Evolutionary conservation across 1,140 invertebrate genomes (phyloP).

Genomic region (Delia radicum): DNA sequence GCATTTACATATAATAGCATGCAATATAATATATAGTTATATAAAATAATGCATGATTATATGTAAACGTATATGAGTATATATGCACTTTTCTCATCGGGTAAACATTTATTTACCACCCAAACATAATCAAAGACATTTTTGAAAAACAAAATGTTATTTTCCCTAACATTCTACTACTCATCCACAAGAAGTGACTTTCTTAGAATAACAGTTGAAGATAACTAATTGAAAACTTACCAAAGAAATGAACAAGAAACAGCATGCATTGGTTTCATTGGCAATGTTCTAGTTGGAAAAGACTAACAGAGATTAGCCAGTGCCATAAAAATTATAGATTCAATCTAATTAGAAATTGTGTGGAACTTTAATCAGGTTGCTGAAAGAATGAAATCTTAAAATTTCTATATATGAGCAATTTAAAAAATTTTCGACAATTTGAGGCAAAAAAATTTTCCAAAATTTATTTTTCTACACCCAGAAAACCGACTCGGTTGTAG

Average conservation of each 20-base stretch:
- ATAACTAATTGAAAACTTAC: not conserved
- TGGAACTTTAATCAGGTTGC: constrained; percentile 7
- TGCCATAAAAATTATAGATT: constrained; percentile 56
- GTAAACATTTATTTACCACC: not conserved
- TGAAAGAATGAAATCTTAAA: not conserved
- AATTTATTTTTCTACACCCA: too few species aligned
- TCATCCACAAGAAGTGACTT: not conserved
- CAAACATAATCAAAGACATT: not conserved
- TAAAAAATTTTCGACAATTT: too few species aligned
- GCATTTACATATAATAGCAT: too few species aligned
- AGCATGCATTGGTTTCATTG: not conserved
- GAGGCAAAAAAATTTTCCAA: too few species aligned
- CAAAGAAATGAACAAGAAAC: not conserved
- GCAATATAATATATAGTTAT: too few species aligned
- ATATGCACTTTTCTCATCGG: too few species aligned
- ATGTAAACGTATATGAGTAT: too few species aligned
- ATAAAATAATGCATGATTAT: too few species aligned
- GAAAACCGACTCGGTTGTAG: too few species aligned
- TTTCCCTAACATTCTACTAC: not conserved
- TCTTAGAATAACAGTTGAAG: not conserved
- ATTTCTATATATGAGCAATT: too few species aligned
- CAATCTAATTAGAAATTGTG: constrained; percentile 54
- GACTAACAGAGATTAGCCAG: constrained; percentile 39
- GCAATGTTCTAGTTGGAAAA: constrained; percentile 20
- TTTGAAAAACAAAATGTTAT: not conserved